Conservation (phyloP, 1,140 invertebrate genomes). For the Zaprionus inermis region DNA sequence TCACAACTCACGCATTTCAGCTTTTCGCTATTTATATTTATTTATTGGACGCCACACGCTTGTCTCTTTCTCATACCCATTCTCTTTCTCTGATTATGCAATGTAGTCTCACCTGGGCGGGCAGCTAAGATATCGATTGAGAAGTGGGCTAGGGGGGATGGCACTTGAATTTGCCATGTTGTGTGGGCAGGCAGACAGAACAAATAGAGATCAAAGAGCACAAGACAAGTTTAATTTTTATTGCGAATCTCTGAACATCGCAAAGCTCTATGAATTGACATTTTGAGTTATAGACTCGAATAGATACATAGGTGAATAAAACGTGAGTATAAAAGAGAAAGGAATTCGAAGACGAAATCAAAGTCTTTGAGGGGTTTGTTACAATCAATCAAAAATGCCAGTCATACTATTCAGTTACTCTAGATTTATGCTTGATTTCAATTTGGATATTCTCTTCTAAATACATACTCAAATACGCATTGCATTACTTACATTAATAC, state of each 20-base stretch:
- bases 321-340: neutral
- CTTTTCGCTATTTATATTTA: constrained; percentile 74
- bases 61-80: constrained; percentile 22
- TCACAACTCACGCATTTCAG: constrained; percentile 67
- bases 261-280: neutral
- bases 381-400: neutral
- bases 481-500: constrained; percentile 10
- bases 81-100: constrained; percentile 63
- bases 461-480: neutral
- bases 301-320: neutral
- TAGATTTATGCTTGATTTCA: neutral
- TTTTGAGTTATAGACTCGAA: neutral
- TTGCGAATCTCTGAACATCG: neutral
- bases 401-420: neutral
- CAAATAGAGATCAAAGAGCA: constrained; percentile 28
- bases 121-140: constrained; percentile 16
- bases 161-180: constrained; percentile 14
- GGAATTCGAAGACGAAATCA: neutral
- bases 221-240: constrained; percentile 40
- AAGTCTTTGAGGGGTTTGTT: neutral
- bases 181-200: neutral
- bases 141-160: neutral
- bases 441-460: neutral
- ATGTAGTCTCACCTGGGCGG: constrained; percentile 48
- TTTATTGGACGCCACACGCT: constrained; percentile 54